Percentiles rank a stretch among this genome's conserved stretches.
These are phyloP conservation scores for Fragum sueziense DNA, from an alignment of 2,888 invertebrate species.

Conservation along the genomic window DNA sequence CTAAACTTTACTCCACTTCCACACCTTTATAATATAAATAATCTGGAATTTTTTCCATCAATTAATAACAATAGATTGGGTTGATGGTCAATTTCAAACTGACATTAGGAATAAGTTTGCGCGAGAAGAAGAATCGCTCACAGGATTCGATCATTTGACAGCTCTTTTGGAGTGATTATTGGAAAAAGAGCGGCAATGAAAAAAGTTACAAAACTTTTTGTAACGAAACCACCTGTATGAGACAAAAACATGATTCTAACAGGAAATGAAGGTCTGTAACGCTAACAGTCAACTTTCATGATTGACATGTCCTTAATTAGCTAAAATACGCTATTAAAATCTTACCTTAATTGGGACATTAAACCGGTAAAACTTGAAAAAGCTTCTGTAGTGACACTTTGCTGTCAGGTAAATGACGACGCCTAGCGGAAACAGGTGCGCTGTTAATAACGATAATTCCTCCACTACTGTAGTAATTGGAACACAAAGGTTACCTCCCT, in stretches of 20 bases:
- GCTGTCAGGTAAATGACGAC: constrained; percentile 62
- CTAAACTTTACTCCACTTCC: constrained; percentile 6
- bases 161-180: neutral
- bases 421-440: constrained; percentile 56
- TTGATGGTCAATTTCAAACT: too few species aligned
- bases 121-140: too few species aligned
- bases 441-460: neutral
- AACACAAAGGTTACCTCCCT: neutral
- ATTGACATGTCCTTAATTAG: neutral
- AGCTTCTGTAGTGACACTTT: constrained; percentile 64
- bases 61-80: too few species aligned
- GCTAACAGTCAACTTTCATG: neutral
- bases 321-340: neutral
- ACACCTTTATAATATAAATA: neutral
- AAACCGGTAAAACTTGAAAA: constrained; percentile 54
- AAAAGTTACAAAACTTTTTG: constrained; percentile 17
- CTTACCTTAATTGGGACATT: constrained; percentile 54
- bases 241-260: neutral
- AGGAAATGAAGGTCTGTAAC: neutral
- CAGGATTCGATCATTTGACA: too few species aligned
- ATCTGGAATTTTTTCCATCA: constrained; percentile 15
- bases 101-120: too few species aligned
- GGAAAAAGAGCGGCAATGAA: neutral
- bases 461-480: neutral
- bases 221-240: constrained; percentile 3